Evolutionary conservation across 1,140 invertebrate genomes (phyloP).

Genomic region (Sipha flava): DNA sequence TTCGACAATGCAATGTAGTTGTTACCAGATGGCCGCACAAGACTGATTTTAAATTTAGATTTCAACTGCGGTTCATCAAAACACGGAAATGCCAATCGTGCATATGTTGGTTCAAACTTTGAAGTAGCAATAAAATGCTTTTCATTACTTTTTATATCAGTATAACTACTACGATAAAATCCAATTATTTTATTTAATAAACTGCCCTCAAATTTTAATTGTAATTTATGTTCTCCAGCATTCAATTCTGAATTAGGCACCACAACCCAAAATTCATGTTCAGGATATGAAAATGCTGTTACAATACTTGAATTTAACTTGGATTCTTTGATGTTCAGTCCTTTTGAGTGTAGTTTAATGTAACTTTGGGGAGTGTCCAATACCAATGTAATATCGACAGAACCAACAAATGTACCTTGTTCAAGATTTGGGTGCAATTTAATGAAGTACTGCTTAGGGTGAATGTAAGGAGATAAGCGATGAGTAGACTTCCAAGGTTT

Average conservation of each 20-base stretch:
- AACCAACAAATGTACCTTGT: slow-evolving; percentile 59
- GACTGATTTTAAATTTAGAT: slow-evolving; percentile 69
- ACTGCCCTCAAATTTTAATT: slow-evolving; percentile 59
- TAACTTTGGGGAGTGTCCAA: slow-evolving; percentile 50
- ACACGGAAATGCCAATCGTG: slow-evolving; percentile 83
- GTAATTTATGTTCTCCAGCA: slow-evolving; percentile 54
- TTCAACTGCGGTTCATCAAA: slow-evolving; percentile 94
- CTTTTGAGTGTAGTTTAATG: slow-evolving; percentile 62
- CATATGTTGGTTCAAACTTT: slow-evolving; percentile 91
- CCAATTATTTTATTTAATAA: slow-evolving; percentile 62
- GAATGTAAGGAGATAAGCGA: slow-evolving; percentile 57
- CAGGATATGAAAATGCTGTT: slow-evolving; percentile 46
- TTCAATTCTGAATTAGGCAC: slow-evolving; percentile 47
- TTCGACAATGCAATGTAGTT: slow-evolving; percentile 69
- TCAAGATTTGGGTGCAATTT: slow-evolving; percentile 61
- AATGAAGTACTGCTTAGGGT: slow-evolving; percentile 66
- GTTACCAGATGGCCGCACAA: slow-evolving; percentile 56
- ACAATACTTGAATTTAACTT: slow-evolving; percentile 1
- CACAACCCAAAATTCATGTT: slow-evolving; percentile 61
- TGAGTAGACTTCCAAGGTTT: slow-evolving; percentile 43
- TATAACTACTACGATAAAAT: slow-evolving; percentile 69
- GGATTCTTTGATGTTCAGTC: slow-evolving; percentile 48
- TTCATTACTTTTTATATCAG: slow-evolving; percentile 44
- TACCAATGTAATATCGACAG: slow-evolving; percentile 60
- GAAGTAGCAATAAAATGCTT: slow-evolving; percentile 72